Percentiles rank a stretch among this genome's conserved stretches.
phyloP scores from a whole-genome alignment of 2,797 vertebrate species.

The Anniella stebbinsi region DNA sequence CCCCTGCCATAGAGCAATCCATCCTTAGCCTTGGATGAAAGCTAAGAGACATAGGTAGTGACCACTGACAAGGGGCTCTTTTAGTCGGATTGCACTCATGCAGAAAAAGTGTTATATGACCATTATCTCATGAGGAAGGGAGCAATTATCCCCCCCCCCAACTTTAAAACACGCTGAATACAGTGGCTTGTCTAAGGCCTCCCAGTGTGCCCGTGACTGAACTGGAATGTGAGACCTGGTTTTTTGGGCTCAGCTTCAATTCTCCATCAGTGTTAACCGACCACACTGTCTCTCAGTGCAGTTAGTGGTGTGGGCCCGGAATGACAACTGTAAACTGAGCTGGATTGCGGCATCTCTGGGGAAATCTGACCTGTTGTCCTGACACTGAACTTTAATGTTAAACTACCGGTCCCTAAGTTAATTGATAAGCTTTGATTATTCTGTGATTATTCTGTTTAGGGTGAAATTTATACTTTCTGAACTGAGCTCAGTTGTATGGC shows the following conservation, averaged over 20 bases:
- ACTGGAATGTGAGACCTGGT: slow-evolving; percentile 13
- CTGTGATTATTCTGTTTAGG: slow-evolving; percentile 3
- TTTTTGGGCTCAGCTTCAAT: slow-evolving; percentile 28
- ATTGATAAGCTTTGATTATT: slow-evolving; percentile 9
- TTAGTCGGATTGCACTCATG: background rate
- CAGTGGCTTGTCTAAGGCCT: slow-evolving; percentile 32
- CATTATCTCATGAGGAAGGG: slow-evolving; percentile 24
- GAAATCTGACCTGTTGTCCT: slow-evolving; percentile 10
- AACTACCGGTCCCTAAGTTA: slow-evolving; percentile 4
- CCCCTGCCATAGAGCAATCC: background rate
- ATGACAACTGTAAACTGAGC: slow-evolving; percentile 24
- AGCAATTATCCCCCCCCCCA: background rate
- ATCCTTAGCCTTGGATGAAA: slow-evolving; percentile 3
- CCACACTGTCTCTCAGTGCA: background rate
- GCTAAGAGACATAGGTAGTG: background rate
- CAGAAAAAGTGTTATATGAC: slow-evolving; percentile 18
- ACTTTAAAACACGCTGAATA: slow-evolving; percentile 24
- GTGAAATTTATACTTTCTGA: slow-evolving; percentile 37
- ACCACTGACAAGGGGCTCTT: background rate
- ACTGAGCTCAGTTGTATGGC: background rate
- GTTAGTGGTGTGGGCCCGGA: slow-evolving; percentile 1
- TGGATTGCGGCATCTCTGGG: background rate
- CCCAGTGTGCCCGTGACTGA: slow-evolving; percentile 17
- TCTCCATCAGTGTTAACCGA: slow-evolving; percentile 14
- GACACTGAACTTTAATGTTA: background rate